A percentile compares a stretch with the other conserved stretches of the same genome.
Evolutionary conservation across 2,888 invertebrate species (phyloP).

Genomic region (Oxytorus armatus): DNA sequence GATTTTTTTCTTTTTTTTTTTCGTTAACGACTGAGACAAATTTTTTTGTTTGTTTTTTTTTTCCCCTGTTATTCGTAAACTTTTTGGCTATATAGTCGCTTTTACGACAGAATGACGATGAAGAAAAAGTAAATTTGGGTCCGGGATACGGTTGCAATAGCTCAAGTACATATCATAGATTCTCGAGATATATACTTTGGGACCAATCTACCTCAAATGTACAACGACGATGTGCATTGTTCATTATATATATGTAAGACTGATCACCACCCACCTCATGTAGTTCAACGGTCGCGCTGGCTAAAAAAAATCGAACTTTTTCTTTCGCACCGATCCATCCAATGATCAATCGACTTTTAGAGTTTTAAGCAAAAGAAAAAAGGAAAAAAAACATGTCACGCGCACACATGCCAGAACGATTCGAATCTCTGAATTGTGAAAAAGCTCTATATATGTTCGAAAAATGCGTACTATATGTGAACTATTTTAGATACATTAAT

Average conservation of each 20-base stretch:
- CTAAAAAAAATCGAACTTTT: constrained; percentile 19
- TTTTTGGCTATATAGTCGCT: constrained; percentile 73
- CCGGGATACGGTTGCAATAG: constrained; percentile 83
- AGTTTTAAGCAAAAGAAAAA: background rate
- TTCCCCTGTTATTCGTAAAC: constrained; percentile 72
- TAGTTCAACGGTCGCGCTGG: constrained; percentile 57
- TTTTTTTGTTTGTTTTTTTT: constrained; percentile 72
- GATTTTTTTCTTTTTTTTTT: constrained; percentile 44
- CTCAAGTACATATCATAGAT: constrained; percentile 72
- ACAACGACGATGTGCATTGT: constrained; percentile 66
- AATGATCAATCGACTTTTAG: constrained; percentile 12
- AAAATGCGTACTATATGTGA: constrained; percentile 10
- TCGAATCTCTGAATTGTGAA: background rate
- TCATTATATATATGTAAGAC: constrained; percentile 70
- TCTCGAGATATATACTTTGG: constrained; percentile 68
- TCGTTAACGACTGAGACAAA: constrained; percentile 77
- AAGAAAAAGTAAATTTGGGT: constrained; percentile 71
- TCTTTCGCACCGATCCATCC: constrained; percentile 4
- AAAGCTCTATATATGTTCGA: constrained; percentile 36
- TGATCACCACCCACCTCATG: constrained; percentile 67
- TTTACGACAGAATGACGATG: constrained; percentile 67
- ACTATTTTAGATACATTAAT: constrained; percentile 7
- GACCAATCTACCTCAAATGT: constrained; percentile 73
- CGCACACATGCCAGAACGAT: constrained; percentile 4
- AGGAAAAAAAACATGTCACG: constrained; percentile 4